Conservation (phyloP, 2,113 vertebrate species). For the Columbina picui region DNA sequence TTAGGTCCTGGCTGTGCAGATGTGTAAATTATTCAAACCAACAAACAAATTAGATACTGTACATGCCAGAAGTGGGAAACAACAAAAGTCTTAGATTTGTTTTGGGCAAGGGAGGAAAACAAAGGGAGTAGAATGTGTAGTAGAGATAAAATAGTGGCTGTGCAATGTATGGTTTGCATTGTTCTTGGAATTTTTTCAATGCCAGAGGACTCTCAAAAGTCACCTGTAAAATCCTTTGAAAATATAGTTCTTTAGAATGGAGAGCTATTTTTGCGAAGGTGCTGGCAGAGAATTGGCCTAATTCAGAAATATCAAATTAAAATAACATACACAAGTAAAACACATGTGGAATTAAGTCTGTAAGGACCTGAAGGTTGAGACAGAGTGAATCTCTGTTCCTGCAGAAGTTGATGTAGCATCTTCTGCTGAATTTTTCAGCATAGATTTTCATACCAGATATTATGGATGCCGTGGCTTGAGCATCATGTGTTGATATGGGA, state of each 20-base stretch:
- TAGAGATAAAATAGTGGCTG: background rate
- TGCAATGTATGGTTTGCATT: background rate
- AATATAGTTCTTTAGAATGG: background rate
- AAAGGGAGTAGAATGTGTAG: background rate
- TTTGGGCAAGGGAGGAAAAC: background rate
- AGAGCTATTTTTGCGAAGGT: background rate
- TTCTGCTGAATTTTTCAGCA: background rate
- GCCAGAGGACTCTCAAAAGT: background rate
- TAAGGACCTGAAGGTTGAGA: background rate
- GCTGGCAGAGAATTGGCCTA: background rate
- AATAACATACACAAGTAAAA: background rate
- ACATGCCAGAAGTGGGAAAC: background rate
- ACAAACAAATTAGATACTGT: background rate
- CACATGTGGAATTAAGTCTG: too few species aligned
- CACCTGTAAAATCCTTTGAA: background rate
- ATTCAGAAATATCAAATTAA: background rate
- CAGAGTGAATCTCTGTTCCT: background rate
- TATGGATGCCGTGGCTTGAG: background rate
- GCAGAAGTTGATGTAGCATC: background rate
- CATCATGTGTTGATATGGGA: background rate
- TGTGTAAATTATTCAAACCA: constrained; percentile 26
- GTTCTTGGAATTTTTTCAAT: background rate
- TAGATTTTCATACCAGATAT: background rate
- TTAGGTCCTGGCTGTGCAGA: constrained; percentile 8
- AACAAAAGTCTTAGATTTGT: background rate